Evolutionary conservation across 2,797 vertebrate species (phyloP), one percentile per base, ranked within the genome.

Genomic region (Myioborus miniatus): DNA sequence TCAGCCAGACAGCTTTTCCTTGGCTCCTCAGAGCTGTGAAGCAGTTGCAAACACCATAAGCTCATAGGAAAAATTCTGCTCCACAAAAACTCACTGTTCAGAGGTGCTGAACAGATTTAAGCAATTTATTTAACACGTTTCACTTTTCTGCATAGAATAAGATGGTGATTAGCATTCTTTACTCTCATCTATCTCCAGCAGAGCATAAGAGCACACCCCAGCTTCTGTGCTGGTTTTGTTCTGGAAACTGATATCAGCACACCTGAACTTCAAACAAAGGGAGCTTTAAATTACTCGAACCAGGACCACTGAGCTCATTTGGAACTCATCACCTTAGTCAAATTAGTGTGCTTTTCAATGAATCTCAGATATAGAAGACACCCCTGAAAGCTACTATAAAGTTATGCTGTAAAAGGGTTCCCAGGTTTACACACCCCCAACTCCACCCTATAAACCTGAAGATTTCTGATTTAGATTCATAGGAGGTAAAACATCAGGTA

Each of bases 31-130:
- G 89, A 91, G 68, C 80, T 69, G 74, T 39, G 55, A 87, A 95
- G 64, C 83, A 89, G 60, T 47, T 83, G 77, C 69, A 80, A 83
- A 92, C 80, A 95, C 72, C 3, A 22, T 46, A 76, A 95, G 70
- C 52, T 91, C 74, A 24, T 0, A 64, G 87, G 49, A 94, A 84
- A 96, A 93, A 82, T 47, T 74, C 85, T 71, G 70, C 88, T 84
- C 60, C 64, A 74, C 47, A 80, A 93, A 87, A 91, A 79, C 49
- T 84, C 70, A 39, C 77, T 83, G 44, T n/a, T 87, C 65, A 90
- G 88, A 91, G 68, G 81, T 90, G 90, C 86, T 74, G 77, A 94
- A 95, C 74, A 94, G 89, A 94, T 85, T 90, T 39, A 52, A 77
- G 64, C 39, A 47, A 78, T 68, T 81, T 81, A 75, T 50, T 92